phyloP scores from a whole-genome alignment of 1,140 invertebrate genomes.

The Arion vulgaris region DNA sequence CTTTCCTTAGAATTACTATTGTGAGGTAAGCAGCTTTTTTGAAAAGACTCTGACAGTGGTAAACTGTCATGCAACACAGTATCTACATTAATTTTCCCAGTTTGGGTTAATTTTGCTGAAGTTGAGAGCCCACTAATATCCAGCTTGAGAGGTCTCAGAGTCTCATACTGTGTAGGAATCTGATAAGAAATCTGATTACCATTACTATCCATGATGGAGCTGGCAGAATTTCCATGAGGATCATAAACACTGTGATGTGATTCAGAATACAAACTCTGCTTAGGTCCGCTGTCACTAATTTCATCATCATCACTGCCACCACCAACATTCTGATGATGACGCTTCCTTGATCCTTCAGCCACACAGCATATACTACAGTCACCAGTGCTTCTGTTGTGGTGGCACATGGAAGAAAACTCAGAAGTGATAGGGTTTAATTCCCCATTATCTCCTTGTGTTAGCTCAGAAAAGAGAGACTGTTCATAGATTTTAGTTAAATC shows the following conservation, averaged over 20 bases:
- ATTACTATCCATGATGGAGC: not conserved
- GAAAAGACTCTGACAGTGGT: not conserved
- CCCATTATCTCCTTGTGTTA: not conserved
- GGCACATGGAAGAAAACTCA: not conserved
- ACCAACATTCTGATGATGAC: conserved; percentile 34
- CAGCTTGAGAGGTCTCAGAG: not conserved
- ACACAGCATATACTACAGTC: conserved; percentile 29
- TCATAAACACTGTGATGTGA: not conserved
- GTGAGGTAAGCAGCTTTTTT: not conserved
- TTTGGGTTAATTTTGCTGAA: not conserved
- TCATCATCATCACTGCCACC: conserved; percentile 28
- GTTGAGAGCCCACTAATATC: not conserved
- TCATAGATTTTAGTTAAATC: not conserved
- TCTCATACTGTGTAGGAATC: not conserved
- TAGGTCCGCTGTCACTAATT: not conserved
- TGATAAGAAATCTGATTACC: not conserved
- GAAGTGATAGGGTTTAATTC: not conserved
- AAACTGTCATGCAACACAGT: not conserved
- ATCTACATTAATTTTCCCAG: not conserved
- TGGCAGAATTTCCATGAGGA: not conserved
- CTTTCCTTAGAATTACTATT: not conserved
- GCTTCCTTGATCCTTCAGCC: conserved; percentile 31
- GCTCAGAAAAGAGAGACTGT: conserved; percentile 1
- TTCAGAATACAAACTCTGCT: conserved; percentile 31
- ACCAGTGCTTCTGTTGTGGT: conserved; percentile 20